These are phyloP conservation scores for Phalacrocorax brasilianus DNA, from an alignment of 2,113 vertebrate species.

Conservation along the genomic window DNA sequence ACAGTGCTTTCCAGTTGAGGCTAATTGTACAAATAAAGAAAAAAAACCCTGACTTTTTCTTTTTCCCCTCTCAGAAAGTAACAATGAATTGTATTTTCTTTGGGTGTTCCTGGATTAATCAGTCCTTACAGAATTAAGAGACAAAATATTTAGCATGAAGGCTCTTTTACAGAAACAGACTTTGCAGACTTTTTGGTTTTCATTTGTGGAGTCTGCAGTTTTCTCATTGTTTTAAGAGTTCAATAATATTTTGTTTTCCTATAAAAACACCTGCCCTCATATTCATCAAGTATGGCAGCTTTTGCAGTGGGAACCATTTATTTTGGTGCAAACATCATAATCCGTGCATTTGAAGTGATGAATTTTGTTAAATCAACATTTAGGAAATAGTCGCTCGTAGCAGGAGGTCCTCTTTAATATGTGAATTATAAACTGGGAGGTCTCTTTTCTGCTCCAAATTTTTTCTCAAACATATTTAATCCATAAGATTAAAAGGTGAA, in stretches of 20 bases:
- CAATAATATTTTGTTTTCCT: neutral
- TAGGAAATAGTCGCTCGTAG: neutral
- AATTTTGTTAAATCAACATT: neutral
- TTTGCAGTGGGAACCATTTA: neutral
- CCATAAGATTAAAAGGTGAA: constrained; percentile 30
- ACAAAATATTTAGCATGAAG: neutral
- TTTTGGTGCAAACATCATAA: constrained; percentile 18
- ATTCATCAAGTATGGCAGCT: neutral
- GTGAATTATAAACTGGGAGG: constrained; percentile 9
- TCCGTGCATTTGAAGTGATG: neutral
- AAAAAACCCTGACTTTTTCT: neutral
- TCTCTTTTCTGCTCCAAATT: neutral
- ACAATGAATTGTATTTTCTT: neutral
- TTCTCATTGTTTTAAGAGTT: constrained; percentile 3
- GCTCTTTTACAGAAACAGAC: neutral
- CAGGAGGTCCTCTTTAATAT: neutral
- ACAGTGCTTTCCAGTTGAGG: neutral
- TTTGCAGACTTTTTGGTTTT: neutral
- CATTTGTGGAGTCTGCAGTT: neutral
- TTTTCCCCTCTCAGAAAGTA: neutral
- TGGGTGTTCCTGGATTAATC: neutral
- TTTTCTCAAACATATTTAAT: constrained; percentile 20
- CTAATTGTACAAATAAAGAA: neutral
- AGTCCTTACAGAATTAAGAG: neutral
- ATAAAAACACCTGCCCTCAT: neutral